Conservation (phyloP, 2,797 vertebrate genomes). For the Rhinoraja longicauda region DNA sequence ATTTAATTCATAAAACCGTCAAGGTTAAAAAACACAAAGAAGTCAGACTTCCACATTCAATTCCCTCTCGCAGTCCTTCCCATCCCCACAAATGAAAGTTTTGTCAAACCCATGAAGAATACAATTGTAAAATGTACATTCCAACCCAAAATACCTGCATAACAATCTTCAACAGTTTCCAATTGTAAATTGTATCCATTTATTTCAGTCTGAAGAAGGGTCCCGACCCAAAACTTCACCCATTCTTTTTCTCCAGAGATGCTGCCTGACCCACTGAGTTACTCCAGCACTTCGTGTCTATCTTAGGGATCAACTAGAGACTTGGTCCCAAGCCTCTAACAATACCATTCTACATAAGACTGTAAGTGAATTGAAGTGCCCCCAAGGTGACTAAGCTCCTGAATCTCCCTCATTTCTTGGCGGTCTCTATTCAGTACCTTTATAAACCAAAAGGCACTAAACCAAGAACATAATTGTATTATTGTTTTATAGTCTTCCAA, state of each 20-base stretch:
- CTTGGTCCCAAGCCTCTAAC: not conserved
- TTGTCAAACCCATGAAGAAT: not conserved
- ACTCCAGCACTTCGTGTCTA: too few species aligned
- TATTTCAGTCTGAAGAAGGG: too few species aligned
- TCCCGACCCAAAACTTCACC: too few species aligned
- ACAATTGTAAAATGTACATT: too few species aligned
- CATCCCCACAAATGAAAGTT: not conserved
- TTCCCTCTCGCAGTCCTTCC: not conserved
- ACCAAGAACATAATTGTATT: not conserved
- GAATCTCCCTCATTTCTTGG: not conserved
- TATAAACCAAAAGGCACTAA: not conserved
- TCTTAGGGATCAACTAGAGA: not conserved
- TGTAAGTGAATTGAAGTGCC: not conserved
- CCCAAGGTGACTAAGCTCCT: not conserved
- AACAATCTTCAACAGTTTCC: not conserved
- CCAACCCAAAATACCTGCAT: not conserved
- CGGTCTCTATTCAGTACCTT: not conserved
- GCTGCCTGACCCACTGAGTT: too few species aligned
- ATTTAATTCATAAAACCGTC: not conserved
- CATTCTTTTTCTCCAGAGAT: too few species aligned
- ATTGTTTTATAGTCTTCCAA: not conserved
- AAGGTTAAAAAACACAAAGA: not conserved
- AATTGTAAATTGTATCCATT: too few species aligned
- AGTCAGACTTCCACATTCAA: not conserved
- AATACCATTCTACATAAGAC: not conserved